Evolutionary conservation across 2,888 invertebrate genomes (phyloP), one percentile per base, ranked within the genome.

Genomic region (Tipula confusa): DNA sequence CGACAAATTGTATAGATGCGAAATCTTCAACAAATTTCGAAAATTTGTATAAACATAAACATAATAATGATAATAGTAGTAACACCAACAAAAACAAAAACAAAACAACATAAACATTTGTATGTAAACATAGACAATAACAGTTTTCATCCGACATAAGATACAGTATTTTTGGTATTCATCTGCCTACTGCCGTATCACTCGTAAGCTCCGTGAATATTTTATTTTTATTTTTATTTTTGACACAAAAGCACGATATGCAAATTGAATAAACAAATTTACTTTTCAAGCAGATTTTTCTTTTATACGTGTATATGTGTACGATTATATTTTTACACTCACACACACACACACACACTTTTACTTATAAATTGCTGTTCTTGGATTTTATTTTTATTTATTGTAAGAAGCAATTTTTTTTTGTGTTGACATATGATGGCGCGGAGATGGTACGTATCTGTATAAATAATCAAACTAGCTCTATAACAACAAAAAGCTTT

Each of bases 211-310:
- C 9, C 24, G 24, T 9, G 9, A 64, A 24, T 24, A 11, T 24
- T 64, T 24, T n/a, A n/a, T n/a, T 24, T 15, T 1, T 43, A 13
- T n/a, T n/a, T n/a, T n/a, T 43, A n/a, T 13, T n/a, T n/a, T n/a
- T 11, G 64, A 9, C 24, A 9, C 15, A 24, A 24, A 24, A 18
- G 24, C 64, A 64, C 64, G 64, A 64, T 64, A 64, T 64, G 64
- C 64, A 64, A 64, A 64, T 64, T 64, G 64, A 64, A 64, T 24
- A 64, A 64, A 64, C 64, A 64, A 64, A 64, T 64, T 64, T 64
- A 43, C 15, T 15, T 43, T 15, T 43, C 15, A 15, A 43, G 43
- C 43, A 43, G 36, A n/a, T 43, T 43, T 43, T 43, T 1, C 15
- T 2, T n/a, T 11, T 31, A 9, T 36, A 11, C 15, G 43, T 43